Conservation (phyloP, 2,888 invertebrate genomes). For the Ommatoiulus sabulosus region DNA sequence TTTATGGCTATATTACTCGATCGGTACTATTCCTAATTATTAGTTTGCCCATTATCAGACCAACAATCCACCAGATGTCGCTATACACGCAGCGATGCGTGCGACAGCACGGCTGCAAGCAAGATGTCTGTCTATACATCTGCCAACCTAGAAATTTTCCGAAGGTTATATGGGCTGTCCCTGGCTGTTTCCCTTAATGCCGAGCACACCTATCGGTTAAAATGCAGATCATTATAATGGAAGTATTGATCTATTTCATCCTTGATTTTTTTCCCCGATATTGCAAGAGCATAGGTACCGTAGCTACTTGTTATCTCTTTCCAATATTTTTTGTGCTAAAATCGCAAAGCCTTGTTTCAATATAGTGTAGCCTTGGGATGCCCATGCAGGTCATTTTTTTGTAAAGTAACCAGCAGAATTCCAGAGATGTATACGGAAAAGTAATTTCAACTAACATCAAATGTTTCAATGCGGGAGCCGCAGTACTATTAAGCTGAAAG, state of each 20-base stretch:
- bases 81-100: background rate
- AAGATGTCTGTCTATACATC: background rate
- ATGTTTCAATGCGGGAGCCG: background rate
- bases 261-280: background rate
- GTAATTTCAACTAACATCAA: too few relatives aligned
- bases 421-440: background rate
- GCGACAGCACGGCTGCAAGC: background rate
- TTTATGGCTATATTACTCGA: too few relatives aligned
- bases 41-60: too few relatives aligned
- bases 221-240: constrained; percentile 17
- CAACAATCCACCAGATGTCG: too few relatives aligned
- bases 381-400: background rate
- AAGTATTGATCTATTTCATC: background rate
- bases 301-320: background rate
- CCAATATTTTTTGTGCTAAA: background rate
- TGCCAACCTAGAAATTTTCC: background rate
- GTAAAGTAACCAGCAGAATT: background rate
- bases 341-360: background rate
- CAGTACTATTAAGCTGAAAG: background rate
- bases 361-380: background rate
- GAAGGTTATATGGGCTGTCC: background rate
- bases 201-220: background rate
- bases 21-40: too few relatives aligned
- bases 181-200: background rate
- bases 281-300: background rate